Conservation (phyloP, 2,113 vertebrate species). For the Clarias magur region DNA sequence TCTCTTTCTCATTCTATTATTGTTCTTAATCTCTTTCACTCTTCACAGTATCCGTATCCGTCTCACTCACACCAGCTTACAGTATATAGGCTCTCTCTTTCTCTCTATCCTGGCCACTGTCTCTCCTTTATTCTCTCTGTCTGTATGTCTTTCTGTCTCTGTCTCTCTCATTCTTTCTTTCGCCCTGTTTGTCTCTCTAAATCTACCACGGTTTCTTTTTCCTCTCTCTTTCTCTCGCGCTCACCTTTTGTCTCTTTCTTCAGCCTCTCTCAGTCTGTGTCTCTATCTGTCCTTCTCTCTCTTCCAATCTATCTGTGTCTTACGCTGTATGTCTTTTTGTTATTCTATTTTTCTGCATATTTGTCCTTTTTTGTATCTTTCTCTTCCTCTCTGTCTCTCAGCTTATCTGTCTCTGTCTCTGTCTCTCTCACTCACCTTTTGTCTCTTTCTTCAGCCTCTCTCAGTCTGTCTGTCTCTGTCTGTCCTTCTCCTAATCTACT, state of each 20-base stretch:
- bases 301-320: neutral
- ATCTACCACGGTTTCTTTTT: neutral
- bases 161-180: neutral
- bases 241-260: neutral
- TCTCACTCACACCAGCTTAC: conserved; percentile 14
- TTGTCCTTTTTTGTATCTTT: neutral
- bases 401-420: neutral
- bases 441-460: neutral
- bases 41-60: conserved; percentile 23
- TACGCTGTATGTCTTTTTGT: neutral
- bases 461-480: neutral
- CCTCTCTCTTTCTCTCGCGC: neutral
- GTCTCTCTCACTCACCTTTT: neutral
- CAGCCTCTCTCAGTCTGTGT: neutral
- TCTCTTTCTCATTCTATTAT: conserved; percentile 7
- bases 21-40: conserved; percentile 28
- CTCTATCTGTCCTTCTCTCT: conserved; percentile 2
- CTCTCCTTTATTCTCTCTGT: neutral
- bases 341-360: neutral
- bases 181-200: neutral
- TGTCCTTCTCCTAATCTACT: neutral
- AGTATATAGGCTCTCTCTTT: neutral
- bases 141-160: neutral
- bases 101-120: conserved; percentile 27
- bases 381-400: neutral